Evolutionary conservation across 2,888 invertebrate genomes (phyloP), one percentile per base, ranked within the genome.

Genomic region (Falcaria lacertinaria): DNA sequence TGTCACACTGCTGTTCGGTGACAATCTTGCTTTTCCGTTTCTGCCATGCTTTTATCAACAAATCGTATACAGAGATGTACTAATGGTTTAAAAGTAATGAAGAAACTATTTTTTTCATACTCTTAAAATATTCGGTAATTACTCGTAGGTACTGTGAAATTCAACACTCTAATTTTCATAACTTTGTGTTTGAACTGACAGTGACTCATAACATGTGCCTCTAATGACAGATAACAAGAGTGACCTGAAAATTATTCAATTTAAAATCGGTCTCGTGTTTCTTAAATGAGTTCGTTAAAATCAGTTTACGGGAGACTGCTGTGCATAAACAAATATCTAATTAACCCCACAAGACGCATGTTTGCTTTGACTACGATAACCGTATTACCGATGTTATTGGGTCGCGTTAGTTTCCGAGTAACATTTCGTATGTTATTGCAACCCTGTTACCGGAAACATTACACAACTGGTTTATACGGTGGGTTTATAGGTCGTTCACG

Each of bases 311-410:
- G 28, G 2, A 7, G 22, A 28, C 8, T 11, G 28, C 25, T 33
- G 36, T 43, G 45, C 47, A 49, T 45, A 48, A 48, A 48, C 47
- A 57, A 19, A 19, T 4, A 28, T 2, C 28, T 28, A 28, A 11
- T 28, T 11, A 11, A 28, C 28, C 7, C 11, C 11, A 28, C 57
- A 54, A 40, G 48, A 45, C 54, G 52, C 53, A 47, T 58, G 54
- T 48, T 55, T 50, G 52, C 63, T 60, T 64, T 65, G 28, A 28
- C 8, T 59, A 62, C 62, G 68, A 71, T 80, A 76, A 85, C 87
- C 86, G 81, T 77, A 78, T 83, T 80, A 59, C 52, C 38, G 56
- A 36, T 48, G 44, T 68, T 78, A 77, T 79, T 69, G 60, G 82
- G 80, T 76, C 77, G 64, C 52, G 44, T 57, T 57, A 60, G 54